Base-by-base conservation (phyloP, 1,140 invertebrate genomes). In the Sitodiplosis mosellana region DNA sequence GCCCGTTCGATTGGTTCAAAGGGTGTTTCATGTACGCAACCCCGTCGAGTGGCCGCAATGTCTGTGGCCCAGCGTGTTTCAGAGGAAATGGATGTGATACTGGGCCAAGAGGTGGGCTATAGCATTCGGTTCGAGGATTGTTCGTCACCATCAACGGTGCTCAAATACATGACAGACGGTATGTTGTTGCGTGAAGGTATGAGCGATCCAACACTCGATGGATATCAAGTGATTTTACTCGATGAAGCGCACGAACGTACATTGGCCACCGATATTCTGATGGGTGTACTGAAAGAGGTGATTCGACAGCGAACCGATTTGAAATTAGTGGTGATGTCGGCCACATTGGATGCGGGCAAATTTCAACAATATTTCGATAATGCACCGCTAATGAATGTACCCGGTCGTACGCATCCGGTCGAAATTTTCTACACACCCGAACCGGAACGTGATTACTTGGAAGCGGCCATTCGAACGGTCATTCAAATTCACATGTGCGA, bases 71-170 rank as follows among this genome's bases (percentile, higher is more conserved):
- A 96, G 59, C 74, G 95, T 68, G 94, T 99, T 0, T 92, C 93
- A 0, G 93, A 99, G 66, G 96, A 99, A 73, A 97, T 99, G 93
- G 96, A 99, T 69, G 93, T 98, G 1, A 76, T 75, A 36, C 68
- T 99, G 18, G 81, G 95, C 10, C 81, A 90, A 60, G 89, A 97
- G 73, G 96, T 99, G 15, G 96, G 96, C 49, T 99, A 99, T 64
- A 95, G 87, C 58, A 99, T 99, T 57, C 84, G 96, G 74, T 99
- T 99, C 65, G 96, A 99, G 70, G 96, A 99, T 69, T 99, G 94
- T 58, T 95, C 93, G 18, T 91, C 88, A 14, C 73, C 87, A 1
- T 91, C 87, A 64, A 99, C 96, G 0, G 69, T 97, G 37, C 67
- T 84, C 0, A 83, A 84, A 60, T 98, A 99, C 63, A 94, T 98